Conservation (phyloP, 1,140 invertebrate species). For the Tribolium castaneum region DNA sequence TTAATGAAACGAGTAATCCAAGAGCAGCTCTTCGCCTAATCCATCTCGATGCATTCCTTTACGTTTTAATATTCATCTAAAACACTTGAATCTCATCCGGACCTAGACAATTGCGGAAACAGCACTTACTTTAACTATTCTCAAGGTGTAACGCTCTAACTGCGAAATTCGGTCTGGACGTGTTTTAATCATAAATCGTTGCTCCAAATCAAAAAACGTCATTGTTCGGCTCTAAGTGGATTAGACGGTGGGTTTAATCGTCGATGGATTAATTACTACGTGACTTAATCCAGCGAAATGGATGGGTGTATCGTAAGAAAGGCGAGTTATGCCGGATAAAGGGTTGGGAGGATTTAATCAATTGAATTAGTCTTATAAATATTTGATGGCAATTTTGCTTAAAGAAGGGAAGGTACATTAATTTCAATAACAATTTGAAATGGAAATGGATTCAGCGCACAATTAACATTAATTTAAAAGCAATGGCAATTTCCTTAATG, state of each 20-base stretch:
- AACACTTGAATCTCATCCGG: slow-evolving; percentile 56
- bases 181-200: neutral
- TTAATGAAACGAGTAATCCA: slow-evolving; percentile 64
- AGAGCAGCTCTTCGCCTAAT: slow-evolving; percentile 62
- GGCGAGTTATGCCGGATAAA: slow-evolving; percentile 26
- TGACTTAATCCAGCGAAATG: slow-evolving; percentile 27
- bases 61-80: slow-evolving; percentile 63
- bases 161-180: neutral
- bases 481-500: slow-evolving; percentile 63
- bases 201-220: neutral
- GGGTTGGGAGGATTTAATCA: slow-evolving; percentile 45
- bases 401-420: slow-evolving; percentile 50
- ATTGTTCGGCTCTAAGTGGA: neutral
- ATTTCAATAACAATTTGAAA: slow-evolving; percentile 59
- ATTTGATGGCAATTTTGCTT: slow-evolving; percentile 53
- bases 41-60: slow-evolving; percentile 63
- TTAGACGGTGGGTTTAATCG: neutral
- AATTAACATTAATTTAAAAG: slow-evolving; percentile 64
- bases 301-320: slow-evolving; percentile 33
- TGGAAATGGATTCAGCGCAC: slow-evolving; percentile 55
- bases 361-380: slow-evolving; percentile 54
- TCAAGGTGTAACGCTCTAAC: neutral
- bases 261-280: slow-evolving; percentile 28
- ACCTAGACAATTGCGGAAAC: slow-evolving; percentile 61
- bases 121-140: slow-evolving; percentile 60